Percentiles rank a stretch among this genome's conserved stretches.
phyloP scores from a whole-genome alignment of 2,888 invertebrate genomes.

The Xestia ashworthii region DNA sequence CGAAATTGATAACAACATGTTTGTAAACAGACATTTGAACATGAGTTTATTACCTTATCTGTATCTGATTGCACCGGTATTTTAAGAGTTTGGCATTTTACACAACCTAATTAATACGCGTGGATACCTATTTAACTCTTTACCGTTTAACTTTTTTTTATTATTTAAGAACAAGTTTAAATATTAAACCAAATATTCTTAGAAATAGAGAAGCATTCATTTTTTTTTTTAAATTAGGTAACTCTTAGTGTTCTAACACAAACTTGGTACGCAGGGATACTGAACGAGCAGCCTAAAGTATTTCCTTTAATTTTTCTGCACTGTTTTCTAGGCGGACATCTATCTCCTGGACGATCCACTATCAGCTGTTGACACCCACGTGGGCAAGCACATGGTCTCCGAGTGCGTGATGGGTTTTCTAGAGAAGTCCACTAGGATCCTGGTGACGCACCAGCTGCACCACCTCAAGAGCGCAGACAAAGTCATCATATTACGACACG shows the following conservation, averaged over 20 bases:
- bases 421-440: slow-evolving; percentile 92
- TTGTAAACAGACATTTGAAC: slow-evolving; percentile 1
- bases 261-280: neutral
- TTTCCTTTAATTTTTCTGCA: neutral
- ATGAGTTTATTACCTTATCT: neutral
- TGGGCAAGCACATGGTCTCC: slow-evolving; percentile 93
- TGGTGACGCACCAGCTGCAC: slow-evolving; percentile 97
- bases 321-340: slow-evolving; percentile 90
- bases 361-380: slow-evolving; percentile 94
- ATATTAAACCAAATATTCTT: neutral
- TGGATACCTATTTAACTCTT: too few species aligned
- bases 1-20: neutral
- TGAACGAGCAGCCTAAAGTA: neutral
- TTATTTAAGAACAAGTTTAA: neutral
- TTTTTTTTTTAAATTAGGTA: too few species aligned
- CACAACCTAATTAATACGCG: neutral
- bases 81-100: neutral
- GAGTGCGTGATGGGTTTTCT: slow-evolving; percentile 92
- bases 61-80: neutral
- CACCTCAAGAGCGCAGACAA: slow-evolving; percentile 92
- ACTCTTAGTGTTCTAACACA: neutral
- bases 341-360: slow-evolving; percentile 95
- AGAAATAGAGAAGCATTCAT: neutral
- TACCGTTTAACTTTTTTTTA: too few species aligned
- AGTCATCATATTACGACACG: slow-evolving; percentile 92